Percentiles rank a stretch among this genome's conserved stretches.
Conservation (phyloP, 2,113 vertebrate genomes). For the Nyctereutes procyonoides region DNA sequence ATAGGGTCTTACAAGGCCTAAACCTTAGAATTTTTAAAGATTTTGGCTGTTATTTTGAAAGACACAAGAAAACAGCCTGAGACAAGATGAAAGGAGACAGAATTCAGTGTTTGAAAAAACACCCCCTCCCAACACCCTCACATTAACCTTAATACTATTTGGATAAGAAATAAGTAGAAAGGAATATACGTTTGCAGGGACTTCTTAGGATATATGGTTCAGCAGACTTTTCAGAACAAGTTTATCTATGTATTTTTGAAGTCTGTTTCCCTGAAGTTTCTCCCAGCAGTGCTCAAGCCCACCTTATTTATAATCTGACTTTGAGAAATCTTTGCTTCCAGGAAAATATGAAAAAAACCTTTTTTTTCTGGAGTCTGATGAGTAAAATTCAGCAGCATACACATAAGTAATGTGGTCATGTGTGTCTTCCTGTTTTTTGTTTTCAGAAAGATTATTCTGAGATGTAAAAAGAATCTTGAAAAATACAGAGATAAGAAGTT, state of each 20-base stretch:
- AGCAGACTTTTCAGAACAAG: background rate
- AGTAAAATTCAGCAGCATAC: background rate
- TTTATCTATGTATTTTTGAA: background rate
- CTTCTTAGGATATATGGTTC: background rate
- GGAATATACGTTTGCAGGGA: background rate
- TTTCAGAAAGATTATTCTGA: conserved; percentile 47
- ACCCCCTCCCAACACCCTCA: background rate
- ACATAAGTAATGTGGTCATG: background rate
- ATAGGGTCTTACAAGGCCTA: background rate
- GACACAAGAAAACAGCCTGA: background rate
- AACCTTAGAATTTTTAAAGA: background rate
- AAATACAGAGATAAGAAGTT: conserved; percentile 6
- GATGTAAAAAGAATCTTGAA: conserved; percentile 43
- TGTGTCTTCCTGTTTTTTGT: background rate
- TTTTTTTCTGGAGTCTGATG: background rate
- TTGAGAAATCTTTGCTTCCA: conserved; percentile 25
- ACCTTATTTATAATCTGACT: background rate
- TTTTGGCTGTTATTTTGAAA: conserved; percentile 36
- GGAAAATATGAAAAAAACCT: background rate
- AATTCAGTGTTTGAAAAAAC: background rate
- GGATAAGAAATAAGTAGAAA: background rate
- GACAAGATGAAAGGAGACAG: background rate
- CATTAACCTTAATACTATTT: background rate
- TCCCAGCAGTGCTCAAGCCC: background rate
- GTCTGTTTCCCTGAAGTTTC: background rate